Conservation (phyloP, 2,113 vertebrate genomes). For the Amphiprion ocellaris region DNA sequence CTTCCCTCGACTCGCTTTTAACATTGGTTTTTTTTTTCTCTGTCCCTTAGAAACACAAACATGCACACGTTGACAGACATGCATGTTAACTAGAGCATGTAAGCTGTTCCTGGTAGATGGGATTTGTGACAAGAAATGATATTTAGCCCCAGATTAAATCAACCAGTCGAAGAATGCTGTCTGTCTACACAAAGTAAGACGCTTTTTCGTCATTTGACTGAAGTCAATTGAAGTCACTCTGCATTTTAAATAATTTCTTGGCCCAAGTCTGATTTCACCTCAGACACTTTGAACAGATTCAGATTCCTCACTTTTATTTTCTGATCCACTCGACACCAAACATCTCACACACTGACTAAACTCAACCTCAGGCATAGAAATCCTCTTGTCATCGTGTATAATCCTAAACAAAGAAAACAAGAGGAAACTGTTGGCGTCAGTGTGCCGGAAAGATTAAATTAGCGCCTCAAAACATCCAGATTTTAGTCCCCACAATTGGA, state of each 20-base stretch:
- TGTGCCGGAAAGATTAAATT: not conserved
- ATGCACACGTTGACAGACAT: not conserved
- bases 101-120: not conserved
- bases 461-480: slow-evolving; percentile 27
- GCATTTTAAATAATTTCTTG: slow-evolving; percentile 1
- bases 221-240: not conserved
- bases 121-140: not conserved
- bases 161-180: no score
- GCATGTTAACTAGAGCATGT: not conserved
- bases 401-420: not conserved
- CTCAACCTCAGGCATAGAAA: slow-evolving; percentile 3
- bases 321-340: not conserved
- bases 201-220: not conserved
- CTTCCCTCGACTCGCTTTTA: slow-evolving; percentile 5
- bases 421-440: not conserved
- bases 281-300: not conserved
- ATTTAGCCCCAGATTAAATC: not conserved
- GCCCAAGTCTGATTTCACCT: not conserved
- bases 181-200: not conserved
- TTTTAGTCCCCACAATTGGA: slow-evolving; percentile 23
- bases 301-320: slow-evolving; percentile 22
- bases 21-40: not conserved
- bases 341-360: slow-evolving; percentile 11
- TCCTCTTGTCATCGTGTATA: slow-evolving; percentile 8
- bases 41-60: slow-evolving; percentile 9